Conservation (phyloP, 2,888 invertebrate genomes). For the Metacarcinus magister region DNA sequence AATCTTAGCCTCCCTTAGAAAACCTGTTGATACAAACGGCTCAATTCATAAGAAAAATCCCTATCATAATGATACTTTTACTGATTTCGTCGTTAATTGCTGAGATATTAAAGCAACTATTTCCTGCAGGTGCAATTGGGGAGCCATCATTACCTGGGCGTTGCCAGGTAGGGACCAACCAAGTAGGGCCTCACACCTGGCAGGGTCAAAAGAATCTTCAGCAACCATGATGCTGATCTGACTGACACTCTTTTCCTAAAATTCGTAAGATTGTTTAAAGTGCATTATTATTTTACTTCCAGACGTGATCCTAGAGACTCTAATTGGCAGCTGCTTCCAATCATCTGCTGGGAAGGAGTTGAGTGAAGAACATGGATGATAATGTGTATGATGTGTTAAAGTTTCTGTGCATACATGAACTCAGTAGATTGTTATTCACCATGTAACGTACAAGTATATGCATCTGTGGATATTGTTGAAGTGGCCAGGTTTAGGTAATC, state of each 20-base stretch:
- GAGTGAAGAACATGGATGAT: too few relatives aligned
- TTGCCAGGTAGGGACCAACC: neutral
- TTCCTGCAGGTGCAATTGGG: slow-evolving; percentile 47
- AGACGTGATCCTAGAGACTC: too few relatives aligned
- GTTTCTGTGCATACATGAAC: neutral
- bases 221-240: neutral
- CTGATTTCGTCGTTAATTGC: slow-evolving; percentile 44
- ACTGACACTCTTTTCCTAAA: neutral
- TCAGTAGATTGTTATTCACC: neutral
- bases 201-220: neutral
- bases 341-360: too few relatives aligned
- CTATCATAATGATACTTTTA: neutral
- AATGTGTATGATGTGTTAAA: too few relatives aligned
- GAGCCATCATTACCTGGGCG: neutral
- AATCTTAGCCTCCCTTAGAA: neutral
- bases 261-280: neutral
- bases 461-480: too few relatives aligned
- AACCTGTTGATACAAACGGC: neutral
- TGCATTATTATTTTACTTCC: neutral
- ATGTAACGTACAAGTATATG: neutral
- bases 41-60: neutral
- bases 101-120: slow-evolving; percentile 40
- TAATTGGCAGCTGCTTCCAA: too few relatives aligned
- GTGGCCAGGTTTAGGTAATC: too few relatives aligned
- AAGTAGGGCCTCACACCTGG: neutral